Evolutionary conservation across 2,888 invertebrate species (phyloP).

Genomic region (Philereme transversata): DNA sequence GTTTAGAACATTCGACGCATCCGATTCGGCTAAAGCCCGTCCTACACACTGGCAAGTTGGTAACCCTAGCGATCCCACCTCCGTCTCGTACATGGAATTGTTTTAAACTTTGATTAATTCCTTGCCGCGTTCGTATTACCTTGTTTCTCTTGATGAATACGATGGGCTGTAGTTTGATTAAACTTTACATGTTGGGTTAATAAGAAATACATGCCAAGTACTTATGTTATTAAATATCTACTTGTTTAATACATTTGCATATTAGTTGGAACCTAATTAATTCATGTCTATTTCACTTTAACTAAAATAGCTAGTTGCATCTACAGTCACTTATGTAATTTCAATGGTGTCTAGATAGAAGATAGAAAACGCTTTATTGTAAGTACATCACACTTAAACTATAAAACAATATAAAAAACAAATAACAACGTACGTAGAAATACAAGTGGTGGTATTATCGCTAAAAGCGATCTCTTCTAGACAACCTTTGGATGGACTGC

Average conservation of each 20-base stretch:
- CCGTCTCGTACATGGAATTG: constrained; percentile 71
- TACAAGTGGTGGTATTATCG: no score
- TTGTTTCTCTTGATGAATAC: constrained; percentile 71
- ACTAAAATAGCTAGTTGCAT: no score
- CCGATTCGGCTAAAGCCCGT: neutral
- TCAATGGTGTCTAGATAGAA: no score
- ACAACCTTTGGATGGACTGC: no score
- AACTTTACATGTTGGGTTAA: constrained; percentile 38
- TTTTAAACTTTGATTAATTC: constrained; percentile 83
- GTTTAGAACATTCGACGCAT: neutral
- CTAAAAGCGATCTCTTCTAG: no score
- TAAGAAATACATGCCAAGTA: constrained; percentile 12
- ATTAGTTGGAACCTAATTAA: neutral
- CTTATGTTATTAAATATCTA: neutral
- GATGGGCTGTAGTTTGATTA: constrained; percentile 49
- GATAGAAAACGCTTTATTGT: no score
- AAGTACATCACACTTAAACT: no score
- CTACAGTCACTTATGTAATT: no score
- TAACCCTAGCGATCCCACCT: constrained; percentile 34
- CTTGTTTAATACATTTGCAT: neutral
- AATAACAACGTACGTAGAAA: no score
- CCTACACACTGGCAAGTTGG: constrained; percentile 8
- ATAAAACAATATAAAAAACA: no score
- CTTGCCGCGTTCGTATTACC: constrained; percentile 66
- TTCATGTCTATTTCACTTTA: no score